Base-by-base conservation (phyloP, 2,797 vertebrate genomes). In the Antrozous pallidus region DNA sequence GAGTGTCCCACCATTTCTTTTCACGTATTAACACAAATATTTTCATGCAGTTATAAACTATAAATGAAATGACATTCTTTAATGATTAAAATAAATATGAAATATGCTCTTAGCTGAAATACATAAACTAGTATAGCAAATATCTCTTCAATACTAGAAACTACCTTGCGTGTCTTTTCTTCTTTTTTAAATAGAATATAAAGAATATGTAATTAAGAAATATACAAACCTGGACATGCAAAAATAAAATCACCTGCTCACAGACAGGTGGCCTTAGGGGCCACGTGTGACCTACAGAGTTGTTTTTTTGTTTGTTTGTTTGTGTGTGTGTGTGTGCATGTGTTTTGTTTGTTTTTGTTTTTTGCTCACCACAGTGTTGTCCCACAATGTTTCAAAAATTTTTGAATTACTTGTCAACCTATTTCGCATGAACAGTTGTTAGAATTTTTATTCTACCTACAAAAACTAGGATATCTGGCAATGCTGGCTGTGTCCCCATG, bases 1-100 rank as follows among this genome's bases (percentile, higher is more conserved):
- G 80, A 77, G 24, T 71, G 33, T 71, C 73, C 73, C 31, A 49
- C 10, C 28, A 45, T 74, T 93, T 71, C 28, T 95, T 94, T 94
- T 80, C 14, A 4, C 42, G 38, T 79, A 65, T 54, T 69, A 69
- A 75, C 4, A 87, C 40, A 90, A 78, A 78, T 77, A 47, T 36
- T n/a, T 54, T 49, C 17, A 45, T 20, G 42, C 18, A 70, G 49
- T 58, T 79, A 33, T 70, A 86, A 89, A 79, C n/a, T 74, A 22
- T 56, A 87, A 74, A 61, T 18, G 38, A 87, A 83, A 40, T 90
- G 20, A 47, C 51, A n/a, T 1, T 84, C 58, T 61, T 91, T 61
- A 78, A 36, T 85, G 26, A 91, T 78, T 82, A 56, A 38, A 51
- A 73, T 78, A 67, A 89, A 91, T 79, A 45, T 78, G 70, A 85